Percentiles rank a stretch among this genome's conserved stretches.
phyloP scores from a whole-genome alignment of 2,888 invertebrate genomes.

The Melanophora roralis region DNA sequence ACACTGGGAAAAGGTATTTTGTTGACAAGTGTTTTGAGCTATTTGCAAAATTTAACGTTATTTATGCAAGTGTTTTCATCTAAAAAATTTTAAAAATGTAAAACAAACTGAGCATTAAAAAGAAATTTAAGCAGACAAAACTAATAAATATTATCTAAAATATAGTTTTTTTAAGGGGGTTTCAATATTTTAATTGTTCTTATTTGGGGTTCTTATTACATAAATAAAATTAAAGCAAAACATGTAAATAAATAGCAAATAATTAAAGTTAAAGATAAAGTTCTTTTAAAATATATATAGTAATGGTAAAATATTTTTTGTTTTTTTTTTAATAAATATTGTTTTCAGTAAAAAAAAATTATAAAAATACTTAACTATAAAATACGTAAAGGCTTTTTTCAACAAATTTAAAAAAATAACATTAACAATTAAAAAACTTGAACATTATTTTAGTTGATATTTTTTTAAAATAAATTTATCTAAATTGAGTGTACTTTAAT shows the following conservation, averaged over 20 bases:
- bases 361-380: slow-evolving; percentile 49
- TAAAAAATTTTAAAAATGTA: background rate
- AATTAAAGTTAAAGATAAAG: slow-evolving; percentile 12
- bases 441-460: slow-evolving; percentile 32
- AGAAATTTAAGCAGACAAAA: slow-evolving; percentile 20
- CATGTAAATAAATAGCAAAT: slow-evolving; percentile 49
- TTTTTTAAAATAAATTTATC: background rate
- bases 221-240: slow-evolving; percentile 7
- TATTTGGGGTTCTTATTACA: background rate
- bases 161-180: background rate
- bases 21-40: background rate
- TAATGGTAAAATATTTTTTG: slow-evolving; percentile 39
- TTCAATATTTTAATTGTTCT: slow-evolving; percentile 6
- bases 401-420: slow-evolving; percentile 50
- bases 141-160: slow-evolving; percentile 1
- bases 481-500: slow-evolving; percentile 16
- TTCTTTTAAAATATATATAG: background rate
- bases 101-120: background rate
- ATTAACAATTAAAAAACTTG: slow-evolving; percentile 54
- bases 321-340: background rate
- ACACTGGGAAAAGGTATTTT: background rate
- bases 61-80: slow-evolving; percentile 8
- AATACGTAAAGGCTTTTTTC: too few relatives aligned
- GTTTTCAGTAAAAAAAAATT: slow-evolving; percentile 40
- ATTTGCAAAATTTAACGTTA: background rate